phyloP scores from a whole-genome alignment of 2,113 vertebrate species.

The Thermophis baileyi region DNA sequence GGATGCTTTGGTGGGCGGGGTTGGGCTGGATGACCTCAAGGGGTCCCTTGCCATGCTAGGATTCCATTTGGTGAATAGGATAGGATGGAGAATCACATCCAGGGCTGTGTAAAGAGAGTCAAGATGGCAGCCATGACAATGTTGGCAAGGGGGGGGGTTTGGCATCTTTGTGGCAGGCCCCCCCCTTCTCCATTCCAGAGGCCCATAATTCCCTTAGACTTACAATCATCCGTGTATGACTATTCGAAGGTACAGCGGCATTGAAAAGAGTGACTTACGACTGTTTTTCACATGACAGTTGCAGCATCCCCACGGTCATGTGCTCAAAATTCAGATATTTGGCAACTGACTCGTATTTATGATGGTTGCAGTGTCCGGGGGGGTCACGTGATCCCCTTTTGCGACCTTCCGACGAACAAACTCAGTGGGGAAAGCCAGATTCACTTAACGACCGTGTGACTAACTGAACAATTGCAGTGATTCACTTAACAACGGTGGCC shows the following conservation, averaged over 20 bases:
- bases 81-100: not conserved
- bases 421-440: too few relatives aligned
- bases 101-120: not conserved
- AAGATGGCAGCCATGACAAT: not conserved
- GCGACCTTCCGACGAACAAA: too few relatives aligned
- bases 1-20: not conserved
- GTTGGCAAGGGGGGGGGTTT: not conserved
- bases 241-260: rapidly evolving
- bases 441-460: too few relatives aligned
- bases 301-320: too few relatives aligned
- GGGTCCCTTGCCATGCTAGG: not conserved
- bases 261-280: not conserved
- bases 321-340: not conserved
- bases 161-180: not conserved
- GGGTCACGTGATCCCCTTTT: too few relatives aligned
- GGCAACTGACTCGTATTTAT: not conserved
- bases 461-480: too few relatives aligned
- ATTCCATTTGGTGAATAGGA: not conserved
- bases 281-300: not conserved
- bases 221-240: rapidly evolving
- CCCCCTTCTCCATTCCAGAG: not conserved
- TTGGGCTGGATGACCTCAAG: not conserved
- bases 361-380: not conserved
- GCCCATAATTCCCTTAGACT: not conserved
- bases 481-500: too few relatives aligned